Base-by-base conservation (phyloP, 64 coral and sea anemone species). In the Exaiptasia diaphana region DNA sequence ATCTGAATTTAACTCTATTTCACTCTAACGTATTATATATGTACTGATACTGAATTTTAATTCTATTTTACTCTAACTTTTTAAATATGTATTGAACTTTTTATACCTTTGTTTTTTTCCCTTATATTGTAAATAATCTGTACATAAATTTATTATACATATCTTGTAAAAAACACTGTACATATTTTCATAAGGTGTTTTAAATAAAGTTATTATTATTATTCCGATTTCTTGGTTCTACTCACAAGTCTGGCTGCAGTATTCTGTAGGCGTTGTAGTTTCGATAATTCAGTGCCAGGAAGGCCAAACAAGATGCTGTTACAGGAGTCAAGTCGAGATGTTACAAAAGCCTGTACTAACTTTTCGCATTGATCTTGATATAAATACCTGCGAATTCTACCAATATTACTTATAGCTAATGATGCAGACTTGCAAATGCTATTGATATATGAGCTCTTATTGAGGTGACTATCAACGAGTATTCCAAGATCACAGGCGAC, bases 261-360 rank as follows among this genome's bases (percentile, higher is more conserved):
- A 33, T 88, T 88, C 57, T 88, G 64, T 18, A 80, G 24, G 7
- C 77, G 58, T 50, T 80, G 72, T 22, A 69, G 41, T 39, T 88
- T 79, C 9, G 24, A 28, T 13, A 88, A 18, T 43, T 56, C 58
- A 18, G 41, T 79, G 25, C 68, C 62, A 18, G 86, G 75, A 21
- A 81, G 53, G 15, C 64, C 76, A 63, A 57, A 40, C 23, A 81
- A 41, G 35, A 88, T 39, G 32, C 35, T 44, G 24, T 88, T 88
- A 25, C 76, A 88, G 1, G 38, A 64, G 56, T 88, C 86, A 50
- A 73, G 39, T 25, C 73, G 55, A 41, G 64, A 88, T 31, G 86
- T 49, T 31, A 81, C 41, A 23, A 88, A 88, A 10, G 62, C 76
- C 68, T 88, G 30, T 29, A 80, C 50, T 42, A 54, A 36, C 20